phyloP scores from a whole-genome alignment of 1,140 invertebrate species.

The Drosophila oshimai region DNA sequence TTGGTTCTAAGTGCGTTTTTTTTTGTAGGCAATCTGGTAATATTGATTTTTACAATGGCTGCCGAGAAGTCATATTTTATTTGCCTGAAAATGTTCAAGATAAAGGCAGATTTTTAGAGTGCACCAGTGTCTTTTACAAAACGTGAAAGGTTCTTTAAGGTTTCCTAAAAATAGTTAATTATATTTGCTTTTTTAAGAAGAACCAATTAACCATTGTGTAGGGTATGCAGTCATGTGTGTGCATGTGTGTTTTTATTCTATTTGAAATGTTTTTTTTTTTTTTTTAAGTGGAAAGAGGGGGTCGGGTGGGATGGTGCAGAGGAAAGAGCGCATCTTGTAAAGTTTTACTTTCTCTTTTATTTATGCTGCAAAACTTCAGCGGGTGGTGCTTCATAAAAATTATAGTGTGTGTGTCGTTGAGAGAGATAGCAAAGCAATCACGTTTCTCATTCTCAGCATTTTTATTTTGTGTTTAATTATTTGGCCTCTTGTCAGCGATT shows the following conservation, averaged over 20 bases:
- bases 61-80: conserved; percentile 18
- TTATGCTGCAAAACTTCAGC: conserved; percentile 55
- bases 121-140: background rate
- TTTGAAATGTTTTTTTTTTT: conserved; percentile 39
- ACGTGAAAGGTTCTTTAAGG: background rate
- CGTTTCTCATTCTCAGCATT: conserved; percentile 46
- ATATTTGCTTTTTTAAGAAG: background rate
- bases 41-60: conserved; percentile 78
- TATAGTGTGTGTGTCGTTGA: background rate
- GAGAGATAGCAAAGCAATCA: conserved; percentile 28
- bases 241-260: conserved; percentile 38
- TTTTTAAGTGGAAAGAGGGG: background rate
- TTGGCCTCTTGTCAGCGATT: conserved; percentile 56
- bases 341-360: conserved; percentile 77
- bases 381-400: conserved; percentile 9
- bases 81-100: conserved; percentile 2
- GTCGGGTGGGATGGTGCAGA: too few species aligned
- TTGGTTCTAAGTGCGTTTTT: background rate
- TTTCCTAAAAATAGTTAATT: too few species aligned
- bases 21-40: conserved; percentile 34
- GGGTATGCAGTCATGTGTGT: conserved; percentile 13
- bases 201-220: background rate
- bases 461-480: conserved; percentile 52
- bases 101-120: background rate
- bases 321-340: conserved; percentile 44